Percentiles rank a stretch among this genome's conserved stretches.
Evolutionary conservation across 2,113 vertebrate species (phyloP).

Genomic region (Xenus cinereus): DNA sequence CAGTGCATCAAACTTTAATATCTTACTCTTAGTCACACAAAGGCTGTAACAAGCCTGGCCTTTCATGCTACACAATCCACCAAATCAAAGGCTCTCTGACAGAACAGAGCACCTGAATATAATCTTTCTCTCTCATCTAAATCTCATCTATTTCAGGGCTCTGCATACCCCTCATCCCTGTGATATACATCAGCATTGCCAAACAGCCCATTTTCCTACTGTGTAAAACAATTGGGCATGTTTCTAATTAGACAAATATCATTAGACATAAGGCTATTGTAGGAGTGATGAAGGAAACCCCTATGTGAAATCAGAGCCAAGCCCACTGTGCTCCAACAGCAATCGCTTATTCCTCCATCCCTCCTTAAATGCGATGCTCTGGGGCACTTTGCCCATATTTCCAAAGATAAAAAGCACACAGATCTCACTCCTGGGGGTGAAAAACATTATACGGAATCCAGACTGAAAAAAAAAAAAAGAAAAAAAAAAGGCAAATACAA

Average conservation of each 20-base stretch:
- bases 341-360: neutral
- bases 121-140: neutral
- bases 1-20: conserved; percentile 38
- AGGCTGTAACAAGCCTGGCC: conserved; percentile 30
- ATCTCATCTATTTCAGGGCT: neutral
- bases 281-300: neutral
- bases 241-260: conserved; percentile 22
- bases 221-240: neutral
- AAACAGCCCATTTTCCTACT: neutral
- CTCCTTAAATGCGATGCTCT: neutral
- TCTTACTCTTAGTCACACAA: neutral
- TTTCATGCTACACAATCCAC: conserved; percentile 7
- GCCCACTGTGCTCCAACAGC: neutral
- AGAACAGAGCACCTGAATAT: conserved; percentile 12
- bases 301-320: neutral
- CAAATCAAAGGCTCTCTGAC: conserved; percentile 19
- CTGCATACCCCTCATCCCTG: neutral
- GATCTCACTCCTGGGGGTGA: neutral
- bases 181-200: neutral
- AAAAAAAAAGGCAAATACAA: no score
- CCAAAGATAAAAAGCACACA: neutral
- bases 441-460: neutral
- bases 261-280: neutral
- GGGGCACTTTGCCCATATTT: neutral
- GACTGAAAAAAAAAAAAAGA: neutral